These are phyloP conservation scores for Tetraneura akinire DNA, from an alignment of 1,140 invertebrate genomes.

Conservation along the genomic window DNA sequence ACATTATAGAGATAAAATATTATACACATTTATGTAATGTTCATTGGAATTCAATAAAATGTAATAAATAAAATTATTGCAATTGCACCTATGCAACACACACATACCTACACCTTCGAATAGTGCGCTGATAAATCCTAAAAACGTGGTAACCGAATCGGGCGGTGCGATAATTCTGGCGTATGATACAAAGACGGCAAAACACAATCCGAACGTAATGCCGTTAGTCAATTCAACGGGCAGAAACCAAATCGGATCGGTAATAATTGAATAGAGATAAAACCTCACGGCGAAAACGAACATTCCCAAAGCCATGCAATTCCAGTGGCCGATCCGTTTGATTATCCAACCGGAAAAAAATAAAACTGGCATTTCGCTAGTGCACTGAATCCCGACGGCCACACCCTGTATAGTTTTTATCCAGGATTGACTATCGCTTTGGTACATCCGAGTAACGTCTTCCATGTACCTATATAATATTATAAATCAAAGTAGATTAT, in stretches of 20 bases:
- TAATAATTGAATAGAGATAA: slow-evolving; percentile 77
- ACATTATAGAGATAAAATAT: no score
- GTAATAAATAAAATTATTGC: no score
- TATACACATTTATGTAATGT: no score
- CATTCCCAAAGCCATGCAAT: slow-evolving; percentile 79
- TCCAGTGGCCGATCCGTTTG: slow-evolving; percentile 77
- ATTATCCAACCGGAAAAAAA: slow-evolving; percentile 77
- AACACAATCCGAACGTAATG: slow-evolving; percentile 84
- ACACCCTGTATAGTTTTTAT: slow-evolving; percentile 82
- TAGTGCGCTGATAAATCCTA: slow-evolving; percentile 80
- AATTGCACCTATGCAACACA: no score
- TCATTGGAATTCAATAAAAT: no score
- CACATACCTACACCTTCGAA: slow-evolving; percentile 79
- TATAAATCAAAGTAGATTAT: no score
- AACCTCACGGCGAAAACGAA: slow-evolving; percentile 75
- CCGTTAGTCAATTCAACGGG: slow-evolving; percentile 85
- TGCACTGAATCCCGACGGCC: slow-evolving; percentile 76
- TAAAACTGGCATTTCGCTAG: slow-evolving; percentile 85
- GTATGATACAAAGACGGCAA: slow-evolving; percentile 85
- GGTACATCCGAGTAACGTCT: slow-evolving; percentile 62
- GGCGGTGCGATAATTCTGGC: slow-evolving; percentile 80
- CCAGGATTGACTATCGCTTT: slow-evolving; percentile 59
- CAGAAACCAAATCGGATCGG: slow-evolving; percentile 79
- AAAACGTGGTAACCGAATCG: slow-evolving; percentile 83
- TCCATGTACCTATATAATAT: slow-evolving; percentile 73